Evolutionary conservation across 2,797 vertebrate species (phyloP).

Genomic region (Etheostoma perlongum): DNA sequence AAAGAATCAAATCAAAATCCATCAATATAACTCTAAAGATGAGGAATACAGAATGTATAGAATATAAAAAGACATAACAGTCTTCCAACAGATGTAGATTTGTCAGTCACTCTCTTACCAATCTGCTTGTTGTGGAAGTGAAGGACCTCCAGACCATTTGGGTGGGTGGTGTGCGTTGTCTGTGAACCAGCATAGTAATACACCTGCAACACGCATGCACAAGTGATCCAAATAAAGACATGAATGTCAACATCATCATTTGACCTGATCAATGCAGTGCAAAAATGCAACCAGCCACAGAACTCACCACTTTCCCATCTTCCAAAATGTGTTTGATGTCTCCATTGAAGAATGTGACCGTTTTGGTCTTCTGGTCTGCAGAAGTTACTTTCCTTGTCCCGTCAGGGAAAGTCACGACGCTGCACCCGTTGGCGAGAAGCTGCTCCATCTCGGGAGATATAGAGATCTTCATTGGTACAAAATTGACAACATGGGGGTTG

Average conservation of each 20-base stretch:
- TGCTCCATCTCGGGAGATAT: constrained; percentile 67
- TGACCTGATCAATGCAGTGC: too few relatives aligned
- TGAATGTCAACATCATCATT: too few relatives aligned
- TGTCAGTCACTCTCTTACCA: constrained; percentile 66
- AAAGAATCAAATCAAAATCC: too few relatives aligned
- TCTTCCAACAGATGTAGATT: too few relatives aligned
- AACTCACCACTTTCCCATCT: constrained; percentile 79
- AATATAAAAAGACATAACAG: neutral
- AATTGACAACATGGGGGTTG: neutral
- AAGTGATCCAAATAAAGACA: neutral
- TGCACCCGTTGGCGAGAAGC: constrained; percentile 56
- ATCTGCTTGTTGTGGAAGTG: constrained; percentile 86
- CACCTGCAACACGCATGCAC: constrained; percentile 68
- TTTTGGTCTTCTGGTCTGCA: constrained; percentile 70
- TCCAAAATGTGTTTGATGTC: constrained; percentile 81
- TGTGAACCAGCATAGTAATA: constrained; percentile 81
- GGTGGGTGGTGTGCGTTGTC: constrained; percentile 78
- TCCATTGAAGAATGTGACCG: constrained; percentile 78
- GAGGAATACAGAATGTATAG: neutral
- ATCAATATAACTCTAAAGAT: neutral
- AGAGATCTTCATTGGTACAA: neutral
- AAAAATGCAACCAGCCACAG: neutral
- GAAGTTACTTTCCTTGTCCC: constrained; percentile 78
- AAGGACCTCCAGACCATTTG: constrained; percentile 80
- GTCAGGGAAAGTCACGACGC: constrained; percentile 60